Conservation (phyloP, 2,113 vertebrate genomes). For the Melospiza melodia region DNA sequence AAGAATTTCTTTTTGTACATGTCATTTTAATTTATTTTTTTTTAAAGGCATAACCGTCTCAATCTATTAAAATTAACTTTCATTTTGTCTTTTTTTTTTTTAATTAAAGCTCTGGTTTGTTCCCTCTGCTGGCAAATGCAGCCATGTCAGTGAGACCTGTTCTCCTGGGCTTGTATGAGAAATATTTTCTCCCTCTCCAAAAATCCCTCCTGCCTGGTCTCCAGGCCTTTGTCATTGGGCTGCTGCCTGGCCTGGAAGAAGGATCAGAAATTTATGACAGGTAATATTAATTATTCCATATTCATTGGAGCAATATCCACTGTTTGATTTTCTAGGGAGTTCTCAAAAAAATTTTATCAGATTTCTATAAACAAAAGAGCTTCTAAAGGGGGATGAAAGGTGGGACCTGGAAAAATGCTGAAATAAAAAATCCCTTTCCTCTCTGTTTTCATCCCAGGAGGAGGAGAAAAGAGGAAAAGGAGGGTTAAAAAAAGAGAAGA, state of each 20-base stretch:
- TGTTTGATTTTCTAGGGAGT: background rate
- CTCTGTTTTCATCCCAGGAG: background rate
- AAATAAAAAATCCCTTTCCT: background rate
- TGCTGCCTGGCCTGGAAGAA: conserved; percentile 94
- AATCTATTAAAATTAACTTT: background rate
- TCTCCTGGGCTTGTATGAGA: conserved; percentile 91
- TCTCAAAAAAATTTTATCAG: background rate
- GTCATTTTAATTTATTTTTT: conserved; percentile 26
- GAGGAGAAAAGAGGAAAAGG: background rate
- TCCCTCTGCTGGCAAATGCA: conserved; percentile 90
- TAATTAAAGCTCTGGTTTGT: conserved; percentile 85
- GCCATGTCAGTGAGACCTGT: conserved; percentile 93
- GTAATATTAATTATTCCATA: conserved; percentile 57
- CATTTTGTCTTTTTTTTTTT: background rate
- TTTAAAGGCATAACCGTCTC: background rate
- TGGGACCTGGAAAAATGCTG: background rate
- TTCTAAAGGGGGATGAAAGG: background rate
- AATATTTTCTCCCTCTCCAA: conserved; percentile 95
- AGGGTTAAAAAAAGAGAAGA: background rate
- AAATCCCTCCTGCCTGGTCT: conserved; percentile 92
- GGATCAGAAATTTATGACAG: conserved; percentile 95
- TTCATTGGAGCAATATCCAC: background rate
- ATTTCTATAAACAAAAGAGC: background rate
- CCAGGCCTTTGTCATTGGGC: conserved; percentile 91
- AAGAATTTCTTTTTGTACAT: conserved; percentile 93